A percentile compares a stretch with the other conserved stretches of the same genome.
phyloP scores from a whole-genome alignment of 2,888 invertebrate genomes.

The Eulithis testata region DNA sequence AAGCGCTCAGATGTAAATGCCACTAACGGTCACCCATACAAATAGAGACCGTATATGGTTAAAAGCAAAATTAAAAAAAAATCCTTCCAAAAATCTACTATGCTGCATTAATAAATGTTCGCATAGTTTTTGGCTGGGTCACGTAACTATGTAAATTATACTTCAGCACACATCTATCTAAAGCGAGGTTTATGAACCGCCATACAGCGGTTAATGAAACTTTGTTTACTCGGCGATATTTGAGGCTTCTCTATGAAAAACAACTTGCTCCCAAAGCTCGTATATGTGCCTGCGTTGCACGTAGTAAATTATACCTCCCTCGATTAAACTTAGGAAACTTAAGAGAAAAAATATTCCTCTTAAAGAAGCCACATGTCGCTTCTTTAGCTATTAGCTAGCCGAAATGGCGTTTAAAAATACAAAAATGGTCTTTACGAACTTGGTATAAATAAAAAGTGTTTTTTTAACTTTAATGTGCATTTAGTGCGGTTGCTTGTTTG shows the following conservation, averaged over 20 bases:
- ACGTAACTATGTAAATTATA: conserved; percentile 35
- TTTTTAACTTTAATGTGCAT: too few relatives aligned
- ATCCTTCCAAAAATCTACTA: background rate
- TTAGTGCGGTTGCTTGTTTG: too few relatives aligned
- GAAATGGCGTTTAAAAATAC: too few relatives aligned
- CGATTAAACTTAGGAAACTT: conserved; percentile 3
- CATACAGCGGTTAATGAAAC: conserved; percentile 41
- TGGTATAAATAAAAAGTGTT: too few relatives aligned
- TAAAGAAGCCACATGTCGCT: background rate
- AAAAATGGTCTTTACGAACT: too few relatives aligned
- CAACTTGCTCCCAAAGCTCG: conserved; percentile 20
- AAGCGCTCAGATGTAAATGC: too few relatives aligned
- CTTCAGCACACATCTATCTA: conserved; percentile 40
- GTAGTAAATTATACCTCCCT: conserved; percentile 15
- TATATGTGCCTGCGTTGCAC: conserved; percentile 8
- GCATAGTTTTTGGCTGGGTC: conserved; percentile 12
- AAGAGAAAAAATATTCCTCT: background rate
- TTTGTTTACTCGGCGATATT: conserved; percentile 39
- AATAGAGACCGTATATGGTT: too few relatives aligned
- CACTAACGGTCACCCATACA: too few relatives aligned
- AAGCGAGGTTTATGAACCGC: conserved; percentile 43
- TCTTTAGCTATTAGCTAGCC: too few relatives aligned
- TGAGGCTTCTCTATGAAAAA: conserved; percentile 33
- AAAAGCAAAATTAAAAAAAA: background rate
- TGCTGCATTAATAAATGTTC: background rate